Evolutionary conservation across 2,797 vertebrate genomes (phyloP), one percentile per base, ranked within the genome.

Genomic region (Brachymystax lenok): DNA sequence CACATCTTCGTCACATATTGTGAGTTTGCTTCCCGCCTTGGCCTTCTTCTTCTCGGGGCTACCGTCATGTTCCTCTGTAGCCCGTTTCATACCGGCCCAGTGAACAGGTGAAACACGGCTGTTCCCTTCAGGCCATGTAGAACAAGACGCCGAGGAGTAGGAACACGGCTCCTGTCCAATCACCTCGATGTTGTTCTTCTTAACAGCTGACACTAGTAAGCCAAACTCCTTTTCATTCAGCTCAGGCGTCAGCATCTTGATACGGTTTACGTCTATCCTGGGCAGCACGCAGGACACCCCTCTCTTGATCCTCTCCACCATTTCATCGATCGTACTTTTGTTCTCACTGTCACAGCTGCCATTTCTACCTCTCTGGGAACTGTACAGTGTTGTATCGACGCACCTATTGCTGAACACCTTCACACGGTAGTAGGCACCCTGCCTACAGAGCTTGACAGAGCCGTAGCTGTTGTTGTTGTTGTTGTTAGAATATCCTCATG

Each of bases 131-230:
- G 10, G 19, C n/a, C n/a, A 19, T 21, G 21, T 21, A 21, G 56
- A 61, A 61, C 17, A 61, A 21, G 56, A 61, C 21, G 17, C 59
- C 0, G 59, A 61, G 5, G 8, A 61, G n/a, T 21, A 40, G 0
- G 40, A 40, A 2, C 7, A 10, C 0, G 5, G 0, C 21, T 21
- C 19, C 10, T 61, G 17, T 10, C 59, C n/a, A 21, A 0, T 21
- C 19, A 61, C 56, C 5, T 61, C 21, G 56, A 61, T 61, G 56
- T 61, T 61, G 59, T 61, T 21, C 0, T 61, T 21, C 59, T 17
- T 30, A 5, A 67, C 24, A 28, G 24, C 28, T 6, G 7, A 67
- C 64, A 67, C 24, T 0, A 67, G 64, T 3, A 33, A 1, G 17
- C 1, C 28, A 16, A 67, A 67, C 24, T 67, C 4, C 0, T 4